Percentiles rank a stretch among this genome's conserved stretches.
Conservation (phyloP, 2,113 vertebrate genomes). For the Glaucidium brasilianum region DNA sequence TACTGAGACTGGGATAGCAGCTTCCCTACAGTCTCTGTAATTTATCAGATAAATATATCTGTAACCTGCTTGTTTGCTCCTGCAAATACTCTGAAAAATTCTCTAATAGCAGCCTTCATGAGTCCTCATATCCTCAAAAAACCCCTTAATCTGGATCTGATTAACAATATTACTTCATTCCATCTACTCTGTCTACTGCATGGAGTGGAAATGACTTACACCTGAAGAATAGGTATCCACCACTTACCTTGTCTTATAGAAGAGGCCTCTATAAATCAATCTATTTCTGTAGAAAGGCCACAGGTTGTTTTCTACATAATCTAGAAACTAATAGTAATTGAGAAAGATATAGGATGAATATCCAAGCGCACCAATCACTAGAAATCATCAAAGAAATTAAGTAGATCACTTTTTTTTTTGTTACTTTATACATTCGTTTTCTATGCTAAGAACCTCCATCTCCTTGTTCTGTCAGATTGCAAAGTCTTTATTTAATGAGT, state of each 20-base stretch:
- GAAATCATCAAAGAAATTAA: not conserved
- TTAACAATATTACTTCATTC: fast-evolving
- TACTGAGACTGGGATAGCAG: not conserved
- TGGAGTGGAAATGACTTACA: not conserved
- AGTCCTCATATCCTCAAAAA: not conserved
- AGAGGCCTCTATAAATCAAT: not conserved
- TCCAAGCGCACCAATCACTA: not conserved
- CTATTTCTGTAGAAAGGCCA: not conserved
- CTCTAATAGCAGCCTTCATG: not conserved
- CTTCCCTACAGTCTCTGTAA: not conserved
- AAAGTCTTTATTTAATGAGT: not conserved
- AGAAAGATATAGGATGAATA: not conserved
- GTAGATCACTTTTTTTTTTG: not conserved
- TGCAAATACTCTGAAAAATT: not conserved
- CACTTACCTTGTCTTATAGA: not conserved
- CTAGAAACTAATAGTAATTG: not conserved
- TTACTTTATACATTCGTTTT: not conserved
- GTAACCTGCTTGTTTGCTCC: not conserved
- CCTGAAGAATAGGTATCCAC: not conserved
- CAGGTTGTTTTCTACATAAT: not conserved
- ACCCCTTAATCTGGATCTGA: not conserved
- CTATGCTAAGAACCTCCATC: not conserved
- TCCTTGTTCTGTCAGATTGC: not conserved
- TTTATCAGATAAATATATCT: not conserved
- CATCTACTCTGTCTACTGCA: fast-evolving